These are phyloP conservation scores for Sisyra nigra DNA, from an alignment of 2,888 invertebrate genomes.

Conservation along the genomic window DNA sequence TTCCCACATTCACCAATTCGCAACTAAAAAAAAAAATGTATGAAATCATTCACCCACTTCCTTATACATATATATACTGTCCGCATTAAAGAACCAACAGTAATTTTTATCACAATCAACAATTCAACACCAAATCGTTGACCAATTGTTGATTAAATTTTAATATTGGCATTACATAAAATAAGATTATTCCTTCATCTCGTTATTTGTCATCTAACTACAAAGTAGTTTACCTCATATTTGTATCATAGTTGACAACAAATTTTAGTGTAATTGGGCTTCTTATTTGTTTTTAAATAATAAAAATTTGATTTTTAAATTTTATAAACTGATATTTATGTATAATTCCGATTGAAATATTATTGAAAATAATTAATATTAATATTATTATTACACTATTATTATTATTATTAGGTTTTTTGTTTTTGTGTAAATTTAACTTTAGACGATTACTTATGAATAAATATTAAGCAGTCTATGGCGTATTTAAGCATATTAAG, in stretches of 20 bases:
- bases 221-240: too few species aligned
- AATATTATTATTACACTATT: slow-evolving; percentile 3
- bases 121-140: background rate
- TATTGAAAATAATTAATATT: background rate
- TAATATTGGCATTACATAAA: background rate
- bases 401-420: slow-evolving; percentile 1
- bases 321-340: slow-evolving; percentile 2
- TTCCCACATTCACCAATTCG: too few species aligned
- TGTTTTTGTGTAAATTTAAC: slow-evolving; percentile 4
- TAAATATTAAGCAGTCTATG: slow-evolving; percentile 1
- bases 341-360: slow-evolving; percentile 1
- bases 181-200: background rate
- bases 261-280: slow-evolving; percentile 1
- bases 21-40: too few species aligned
- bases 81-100: too few species aligned
- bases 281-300: slow-evolving; percentile 4
- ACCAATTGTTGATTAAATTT: too few species aligned
- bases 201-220: too few species aligned
- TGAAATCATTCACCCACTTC: too few species aligned
- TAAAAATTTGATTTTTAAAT: background rate
- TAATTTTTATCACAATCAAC: background rate
- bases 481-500: slow-evolving; percentile 2
- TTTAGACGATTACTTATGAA: slow-evolving; percentile 3
- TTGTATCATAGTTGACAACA: too few species aligned
- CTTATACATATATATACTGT: too few species aligned